A percentile compares a stretch with the other conserved stretches of the same genome.
Conservation (phyloP, 2,797 vertebrate genomes). For the Gadopsis marmoratus region DNA sequence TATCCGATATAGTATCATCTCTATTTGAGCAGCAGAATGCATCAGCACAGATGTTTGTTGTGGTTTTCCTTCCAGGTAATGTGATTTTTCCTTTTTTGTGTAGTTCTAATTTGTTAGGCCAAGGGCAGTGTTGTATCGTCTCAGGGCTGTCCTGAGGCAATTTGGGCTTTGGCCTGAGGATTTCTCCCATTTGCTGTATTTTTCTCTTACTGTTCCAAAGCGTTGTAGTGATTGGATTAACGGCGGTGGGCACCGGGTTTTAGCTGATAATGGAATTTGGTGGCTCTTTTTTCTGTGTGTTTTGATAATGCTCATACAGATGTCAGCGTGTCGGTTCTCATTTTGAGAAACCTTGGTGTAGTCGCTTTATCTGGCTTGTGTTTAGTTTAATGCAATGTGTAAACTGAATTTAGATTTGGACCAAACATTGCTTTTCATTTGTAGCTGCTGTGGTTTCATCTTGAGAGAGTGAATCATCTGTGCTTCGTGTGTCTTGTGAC, state of each 20-base stretch:
- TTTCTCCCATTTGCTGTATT: constrained; percentile 41
- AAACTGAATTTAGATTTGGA: constrained; percentile 7
- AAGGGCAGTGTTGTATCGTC: constrained; percentile 57
- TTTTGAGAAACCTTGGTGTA: not conserved
- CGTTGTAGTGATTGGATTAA: constrained; percentile 7
- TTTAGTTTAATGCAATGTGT: not conserved
- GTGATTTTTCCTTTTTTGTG: constrained; percentile 37
- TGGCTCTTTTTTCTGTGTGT: constrained; percentile 24
- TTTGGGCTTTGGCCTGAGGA: constrained; percentile 52
- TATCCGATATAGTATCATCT: constrained; percentile 44
- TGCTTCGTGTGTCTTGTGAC: constrained; percentile 30
- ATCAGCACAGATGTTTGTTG: constrained; percentile 21
- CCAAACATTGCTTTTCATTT: constrained; percentile 21
- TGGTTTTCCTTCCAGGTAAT: constrained; percentile 49
- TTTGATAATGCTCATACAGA: constrained; percentile 18
- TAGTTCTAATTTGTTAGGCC: constrained; percentile 65
- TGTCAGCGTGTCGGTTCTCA: not conserved
- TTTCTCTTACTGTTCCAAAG: constrained; percentile 38
- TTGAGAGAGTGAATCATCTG: not conserved
- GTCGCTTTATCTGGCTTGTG: not conserved
- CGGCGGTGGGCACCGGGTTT: constrained; percentile 3
- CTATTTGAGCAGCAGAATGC: constrained; percentile 30
- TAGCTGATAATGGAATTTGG: constrained; percentile 22
- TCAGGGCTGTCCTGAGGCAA: constrained; percentile 66
- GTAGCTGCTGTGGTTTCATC: constrained; percentile 4